Conservation (phyloP, 2,113 vertebrate genomes). For the Phainopepla nitens region DNA sequence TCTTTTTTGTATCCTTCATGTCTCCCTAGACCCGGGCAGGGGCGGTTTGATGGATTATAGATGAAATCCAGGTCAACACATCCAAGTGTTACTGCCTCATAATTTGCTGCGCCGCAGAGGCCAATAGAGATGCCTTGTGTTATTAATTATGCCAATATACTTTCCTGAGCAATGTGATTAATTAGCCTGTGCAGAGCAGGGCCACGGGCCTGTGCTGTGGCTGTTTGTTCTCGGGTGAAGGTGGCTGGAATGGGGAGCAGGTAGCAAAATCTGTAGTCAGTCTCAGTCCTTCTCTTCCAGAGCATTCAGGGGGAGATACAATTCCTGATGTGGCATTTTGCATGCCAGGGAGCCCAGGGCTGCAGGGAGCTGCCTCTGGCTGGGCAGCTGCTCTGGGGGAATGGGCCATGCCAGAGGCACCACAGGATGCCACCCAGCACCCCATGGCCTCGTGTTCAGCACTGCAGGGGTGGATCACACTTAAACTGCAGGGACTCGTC, state of each 20-base stretch:
- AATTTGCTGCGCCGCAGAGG: slow-evolving; percentile 56
- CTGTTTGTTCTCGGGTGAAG: not conserved
- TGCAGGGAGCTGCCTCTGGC: not conserved
- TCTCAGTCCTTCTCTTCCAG: not conserved
- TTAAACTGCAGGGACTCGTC: accelerated
- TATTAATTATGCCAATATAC: slow-evolving; percentile 65
- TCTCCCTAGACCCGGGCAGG: not conserved
- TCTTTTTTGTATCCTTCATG: not conserved
- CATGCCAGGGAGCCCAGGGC: not conserved
- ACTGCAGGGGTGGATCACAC: not conserved
- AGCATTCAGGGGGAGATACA: not conserved
- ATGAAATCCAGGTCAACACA: slow-evolving; percentile 34
- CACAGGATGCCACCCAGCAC: not conserved
- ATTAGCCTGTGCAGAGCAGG: not conserved
- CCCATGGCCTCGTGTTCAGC: accelerated
- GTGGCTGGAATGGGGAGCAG: not conserved
- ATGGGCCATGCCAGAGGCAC: not conserved
- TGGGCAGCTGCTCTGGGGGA: accelerated
- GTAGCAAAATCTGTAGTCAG: not conserved
- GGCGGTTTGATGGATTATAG: slow-evolving; percentile 37
- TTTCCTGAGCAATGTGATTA: slow-evolving; percentile 54
- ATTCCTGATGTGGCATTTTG: accelerated
- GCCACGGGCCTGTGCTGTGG: not conserved
- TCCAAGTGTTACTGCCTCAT: slow-evolving; percentile 28
- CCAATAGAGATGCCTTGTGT: slow-evolving; percentile 43